These are phyloP conservation scores for Rhipidura dahli DNA, from an alignment of 2,113 vertebrate genomes.

Conservation along the genomic window DNA sequence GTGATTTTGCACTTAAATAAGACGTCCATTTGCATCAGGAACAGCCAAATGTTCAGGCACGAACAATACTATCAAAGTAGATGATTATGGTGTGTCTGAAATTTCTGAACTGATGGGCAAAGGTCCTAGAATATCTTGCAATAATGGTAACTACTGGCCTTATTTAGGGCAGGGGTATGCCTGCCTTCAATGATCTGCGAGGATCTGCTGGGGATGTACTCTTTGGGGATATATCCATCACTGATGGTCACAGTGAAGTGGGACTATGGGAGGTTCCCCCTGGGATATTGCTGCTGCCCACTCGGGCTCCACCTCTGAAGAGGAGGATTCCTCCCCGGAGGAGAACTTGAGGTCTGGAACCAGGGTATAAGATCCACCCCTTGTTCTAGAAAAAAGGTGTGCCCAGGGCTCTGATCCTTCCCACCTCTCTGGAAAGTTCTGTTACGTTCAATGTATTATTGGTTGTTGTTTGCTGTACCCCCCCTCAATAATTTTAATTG, in stretches of 20 bases:
- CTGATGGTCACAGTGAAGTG: background rate
- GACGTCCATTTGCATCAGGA: background rate
- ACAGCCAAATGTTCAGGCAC: background rate
- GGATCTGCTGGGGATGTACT: background rate
- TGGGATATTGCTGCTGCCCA: no score
- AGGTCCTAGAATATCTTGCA: background rate
- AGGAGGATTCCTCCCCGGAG: no score
- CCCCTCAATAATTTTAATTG: no score
- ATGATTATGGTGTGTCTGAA: background rate
- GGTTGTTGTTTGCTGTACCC: no score
- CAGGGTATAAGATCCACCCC: no score
- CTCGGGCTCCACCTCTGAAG: no score
- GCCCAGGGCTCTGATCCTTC: no score
- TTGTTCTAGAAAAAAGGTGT: no score
- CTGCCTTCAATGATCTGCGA: background rate
- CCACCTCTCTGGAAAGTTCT: no score
- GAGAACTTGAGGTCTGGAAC: no score
- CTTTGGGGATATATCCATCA: fast-evolving
- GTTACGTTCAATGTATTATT: no score
- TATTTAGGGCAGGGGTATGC: background rate
- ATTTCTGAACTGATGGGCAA: background rate
- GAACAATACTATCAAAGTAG: background rate
- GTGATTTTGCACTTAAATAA: background rate
- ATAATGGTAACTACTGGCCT: background rate
- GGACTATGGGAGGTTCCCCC: no score